These are phyloP conservation scores for Amaurobius ferox DNA, from an alignment of 2,888 invertebrate species.

Conservation along the genomic window DNA sequence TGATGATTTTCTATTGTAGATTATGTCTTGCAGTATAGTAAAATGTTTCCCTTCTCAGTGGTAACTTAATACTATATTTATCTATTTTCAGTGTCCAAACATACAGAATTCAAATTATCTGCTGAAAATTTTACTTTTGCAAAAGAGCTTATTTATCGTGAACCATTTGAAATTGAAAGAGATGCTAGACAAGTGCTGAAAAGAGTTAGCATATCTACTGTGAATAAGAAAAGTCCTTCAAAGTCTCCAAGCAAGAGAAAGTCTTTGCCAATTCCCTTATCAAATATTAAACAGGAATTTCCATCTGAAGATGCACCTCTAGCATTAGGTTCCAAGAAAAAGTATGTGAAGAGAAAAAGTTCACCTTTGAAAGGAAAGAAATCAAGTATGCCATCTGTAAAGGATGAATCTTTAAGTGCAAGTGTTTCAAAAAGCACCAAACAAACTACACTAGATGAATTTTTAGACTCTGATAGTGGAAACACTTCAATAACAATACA, in stretches of 20 bases:
- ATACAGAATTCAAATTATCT: conserved; percentile 12
- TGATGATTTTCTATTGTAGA: no score
- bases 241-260: not conserved
- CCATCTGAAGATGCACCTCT: not conserved
- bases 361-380: not conserved
- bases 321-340: not conserved
- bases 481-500: not conserved
- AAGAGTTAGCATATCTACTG: not conserved
- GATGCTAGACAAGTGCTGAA: conserved; percentile 36
- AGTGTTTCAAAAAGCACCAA: not conserved
- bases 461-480: not conserved
- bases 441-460: not conserved
- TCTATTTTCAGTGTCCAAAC: conserved; percentile 32
- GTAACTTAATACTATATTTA: no score
- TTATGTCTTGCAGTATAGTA: no score
- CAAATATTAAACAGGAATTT: not conserved
- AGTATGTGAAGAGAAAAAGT: not conserved
- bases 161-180: conserved; percentile 59
- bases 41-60: no score
- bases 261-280: not conserved
- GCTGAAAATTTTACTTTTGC: conserved; percentile 44
- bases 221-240: conserved; percentile 7
- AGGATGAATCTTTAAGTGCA: not conserved
- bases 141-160: conserved; percentile 52
- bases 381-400: not conserved